Percentiles rank a stretch among this genome's conserved stretches.
These are phyloP conservation scores for Anguilla japonica DNA, from an alignment of 2,113 vertebrate genomes.

Conservation along the genomic window DNA sequence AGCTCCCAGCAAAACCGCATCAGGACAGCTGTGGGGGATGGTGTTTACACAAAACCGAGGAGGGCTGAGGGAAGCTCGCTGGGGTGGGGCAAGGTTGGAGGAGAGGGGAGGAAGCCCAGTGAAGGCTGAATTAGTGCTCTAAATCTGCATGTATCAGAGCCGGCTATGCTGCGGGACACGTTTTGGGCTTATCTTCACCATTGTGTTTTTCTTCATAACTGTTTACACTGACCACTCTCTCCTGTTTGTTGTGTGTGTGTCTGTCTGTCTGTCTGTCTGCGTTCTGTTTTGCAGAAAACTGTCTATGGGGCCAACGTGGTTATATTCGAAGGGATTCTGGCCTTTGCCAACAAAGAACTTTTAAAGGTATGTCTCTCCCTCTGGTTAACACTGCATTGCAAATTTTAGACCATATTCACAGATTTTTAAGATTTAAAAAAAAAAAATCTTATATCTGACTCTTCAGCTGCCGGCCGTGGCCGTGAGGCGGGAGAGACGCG, in stretches of 20 bases:
- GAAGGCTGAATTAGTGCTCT: background rate
- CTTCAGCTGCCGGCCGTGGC: background rate
- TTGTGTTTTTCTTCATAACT: background rate
- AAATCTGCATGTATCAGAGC: background rate
- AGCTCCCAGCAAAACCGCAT: background rate
- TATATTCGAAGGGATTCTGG: constrained; percentile 86
- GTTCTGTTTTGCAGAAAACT: constrained; percentile 73
- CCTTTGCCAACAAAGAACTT: constrained; percentile 89
- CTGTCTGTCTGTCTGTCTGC: background rate
- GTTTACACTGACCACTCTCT: background rate
- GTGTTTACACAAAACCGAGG: constrained; percentile 7
- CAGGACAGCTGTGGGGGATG: background rate
- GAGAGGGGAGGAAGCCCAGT: background rate
- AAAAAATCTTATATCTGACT: background rate
- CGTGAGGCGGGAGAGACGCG: background rate
- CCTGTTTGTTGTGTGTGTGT: background rate
- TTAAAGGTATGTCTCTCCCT: constrained; percentile 73
- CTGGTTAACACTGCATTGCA: background rate
- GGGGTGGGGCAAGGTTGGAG: too few relatives aligned
- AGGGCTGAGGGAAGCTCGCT: background rate
- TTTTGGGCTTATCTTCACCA: background rate
- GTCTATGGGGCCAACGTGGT: constrained; percentile 88
- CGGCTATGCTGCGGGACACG: background rate
- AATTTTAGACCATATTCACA: background rate
- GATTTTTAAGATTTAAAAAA: too few relatives aligned